A percentile compares a stretch with the other conserved stretches of the same genome.
These are phyloP conservation scores for Micromys minutus DNA, from an alignment of 2,113 vertebrate species.

Conservation along the genomic window DNA sequence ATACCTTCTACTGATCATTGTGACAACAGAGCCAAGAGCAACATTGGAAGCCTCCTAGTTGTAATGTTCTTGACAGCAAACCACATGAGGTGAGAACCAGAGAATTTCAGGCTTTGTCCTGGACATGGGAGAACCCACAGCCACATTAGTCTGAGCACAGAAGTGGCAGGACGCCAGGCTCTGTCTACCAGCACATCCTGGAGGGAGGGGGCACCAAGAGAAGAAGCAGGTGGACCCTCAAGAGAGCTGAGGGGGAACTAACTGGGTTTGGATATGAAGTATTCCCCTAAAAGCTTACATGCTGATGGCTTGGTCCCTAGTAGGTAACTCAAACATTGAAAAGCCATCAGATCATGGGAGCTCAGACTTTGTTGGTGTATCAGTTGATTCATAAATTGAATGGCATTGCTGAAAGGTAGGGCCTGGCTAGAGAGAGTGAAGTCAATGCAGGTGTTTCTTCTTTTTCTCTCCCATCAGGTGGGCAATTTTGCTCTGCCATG, in stretches of 20 bases:
- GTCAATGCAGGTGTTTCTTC: not conserved
- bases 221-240: not conserved
- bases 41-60: slow-evolving; percentile 19
- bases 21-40: not conserved
- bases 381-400: not conserved
- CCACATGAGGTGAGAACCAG: slow-evolving; percentile 6
- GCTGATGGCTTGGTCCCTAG: not conserved
- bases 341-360: not conserved
- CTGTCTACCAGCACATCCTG: not conserved
- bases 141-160: not conserved
- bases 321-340: not conserved
- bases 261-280: not conserved
- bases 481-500: not conserved
- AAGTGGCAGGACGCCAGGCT: not conserved
- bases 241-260: not conserved
- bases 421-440: not conserved
- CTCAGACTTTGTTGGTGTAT: not conserved
- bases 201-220: not conserved
- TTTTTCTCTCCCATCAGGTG: not conserved
- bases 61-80: slow-evolving; percentile 49
- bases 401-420: not conserved
- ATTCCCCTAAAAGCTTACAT: not conserved
- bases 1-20: not conserved
- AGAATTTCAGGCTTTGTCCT: slow-evolving; percentile 42
- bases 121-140: slow-evolving; percentile 29